Base-by-base conservation (phyloP, 2,888 invertebrate species). In the Philaethria dido region DNA sequence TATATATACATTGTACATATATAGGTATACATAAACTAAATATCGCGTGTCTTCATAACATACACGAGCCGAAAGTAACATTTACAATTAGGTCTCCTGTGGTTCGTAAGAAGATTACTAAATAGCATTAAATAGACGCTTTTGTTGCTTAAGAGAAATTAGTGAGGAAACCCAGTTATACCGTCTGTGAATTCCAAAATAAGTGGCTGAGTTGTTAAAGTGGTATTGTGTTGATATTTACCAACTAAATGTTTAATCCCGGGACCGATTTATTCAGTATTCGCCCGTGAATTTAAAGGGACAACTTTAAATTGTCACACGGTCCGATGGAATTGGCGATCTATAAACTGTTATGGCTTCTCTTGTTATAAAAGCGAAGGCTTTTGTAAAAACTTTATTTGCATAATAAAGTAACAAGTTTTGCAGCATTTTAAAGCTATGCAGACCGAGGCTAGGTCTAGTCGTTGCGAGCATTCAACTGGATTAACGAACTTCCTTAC, bases 401-500 rank as follows among this genome's bases (percentile, higher is more conserved):
- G 69, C 70, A 70, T 70, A 62, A 68, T 64, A 72, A 68, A 72
- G 66, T 72, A 70, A 68, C 64, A 64, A 68, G 68, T 69, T 71
- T 64, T 70, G 64, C 67, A 69, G 72, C 68, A 69, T 70, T 73
- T 73, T 73, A 70, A 72, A 69, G 66, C 66, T 69, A 71, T 65
- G 72, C 67, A 69, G 63, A 69, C 69, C 62, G 62, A 66, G 68
- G 65, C 69, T 68, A 61, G 42, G 64, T 64, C 66, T 71, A 73
- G 70, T 72, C 71, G 69, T 52, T 73, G 72, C 70, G 74, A 76
- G 77, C 80, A 79, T 81, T 80, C 78, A 71, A 75, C 73, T 77
- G 85, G 85, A 84, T 87, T 88, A 88, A 83, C 77, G 69, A 87
- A 87, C 84, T 87, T 83, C 78, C 78, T 74, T 71, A 73, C 78